Conservation (phyloP, 2,797 vertebrate species). For the Natrix natrix region DNA sequence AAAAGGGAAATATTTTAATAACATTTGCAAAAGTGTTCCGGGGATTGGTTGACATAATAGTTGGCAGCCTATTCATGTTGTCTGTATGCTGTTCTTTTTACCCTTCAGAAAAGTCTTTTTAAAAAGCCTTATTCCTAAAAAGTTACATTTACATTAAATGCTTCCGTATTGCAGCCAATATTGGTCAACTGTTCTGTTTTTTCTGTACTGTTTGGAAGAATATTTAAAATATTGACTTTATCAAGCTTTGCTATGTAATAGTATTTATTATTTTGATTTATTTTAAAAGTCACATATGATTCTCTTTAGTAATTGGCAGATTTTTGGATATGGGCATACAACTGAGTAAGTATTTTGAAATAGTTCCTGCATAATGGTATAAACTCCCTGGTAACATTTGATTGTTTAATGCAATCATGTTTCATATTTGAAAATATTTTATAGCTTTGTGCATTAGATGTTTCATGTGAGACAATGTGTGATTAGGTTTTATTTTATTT, state of each 20-base stretch:
- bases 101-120: background rate
- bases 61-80: background rate
- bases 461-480: background rate
- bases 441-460: background rate
- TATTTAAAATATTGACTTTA: no score
- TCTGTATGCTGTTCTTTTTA: background rate
- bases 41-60: background rate
- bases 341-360: background rate
- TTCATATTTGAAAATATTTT: background rate
- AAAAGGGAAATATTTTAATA: background rate
- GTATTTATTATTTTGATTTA: background rate
- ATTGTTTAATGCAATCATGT: background rate
- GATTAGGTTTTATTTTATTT: background rate
- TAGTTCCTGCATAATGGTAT: background rate
- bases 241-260: background rate
- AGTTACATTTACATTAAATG: background rate
- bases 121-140: background rate
- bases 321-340: background rate
- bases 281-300: background rate
- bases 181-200: background rate
- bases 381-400: background rate
- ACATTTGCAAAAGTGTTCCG: background rate
- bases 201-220: background rate
- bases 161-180: background rate
- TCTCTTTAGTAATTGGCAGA: background rate